Evolutionary conservation across 2,797 vertebrate species (phyloP).

Genomic region (Myotis pilosus): DNA sequence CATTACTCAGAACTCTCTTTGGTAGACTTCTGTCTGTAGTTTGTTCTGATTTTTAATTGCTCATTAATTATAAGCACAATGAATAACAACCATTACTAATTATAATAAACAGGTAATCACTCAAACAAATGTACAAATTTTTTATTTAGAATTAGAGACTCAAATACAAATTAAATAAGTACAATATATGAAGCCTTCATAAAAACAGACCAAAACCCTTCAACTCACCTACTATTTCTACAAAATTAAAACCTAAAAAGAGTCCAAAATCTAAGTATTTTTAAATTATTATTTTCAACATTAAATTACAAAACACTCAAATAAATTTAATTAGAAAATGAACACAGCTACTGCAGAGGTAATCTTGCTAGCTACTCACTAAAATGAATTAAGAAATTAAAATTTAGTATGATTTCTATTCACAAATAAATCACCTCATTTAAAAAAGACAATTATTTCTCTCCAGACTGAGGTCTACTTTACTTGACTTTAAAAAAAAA

Average conservation of each 20-base stretch:
- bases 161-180: conserved; percentile 80
- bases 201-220: conserved; percentile 73
- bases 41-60: conserved; percentile 38
- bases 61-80: background rate
- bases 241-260: conserved; percentile 76
- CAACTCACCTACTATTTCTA: conserved; percentile 68
- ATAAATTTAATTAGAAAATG: conserved; percentile 47
- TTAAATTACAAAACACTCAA: conserved; percentile 61
- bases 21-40: background rate
- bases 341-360: background rate
- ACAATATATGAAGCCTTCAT: conserved; percentile 75
- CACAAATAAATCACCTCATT: conserved; percentile 70
- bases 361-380: conserved; percentile 33
- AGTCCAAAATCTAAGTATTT: conserved; percentile 50
- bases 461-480: conserved; percentile 36
- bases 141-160: conserved; percentile 84
- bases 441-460: conserved; percentile 61
- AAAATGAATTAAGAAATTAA: conserved; percentile 63
- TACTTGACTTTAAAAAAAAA: background rate
- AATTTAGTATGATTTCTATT: conserved; percentile 61
- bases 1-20: background rate
- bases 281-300: conserved; percentile 74
- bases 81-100: background rate
- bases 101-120: conserved; percentile 41
- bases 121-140: conserved; percentile 77